Evolutionary conservation across 2,888 invertebrate species (phyloP), one percentile per base, ranked within the genome.

Genomic region (Lasioglossum marginatum): DNA sequence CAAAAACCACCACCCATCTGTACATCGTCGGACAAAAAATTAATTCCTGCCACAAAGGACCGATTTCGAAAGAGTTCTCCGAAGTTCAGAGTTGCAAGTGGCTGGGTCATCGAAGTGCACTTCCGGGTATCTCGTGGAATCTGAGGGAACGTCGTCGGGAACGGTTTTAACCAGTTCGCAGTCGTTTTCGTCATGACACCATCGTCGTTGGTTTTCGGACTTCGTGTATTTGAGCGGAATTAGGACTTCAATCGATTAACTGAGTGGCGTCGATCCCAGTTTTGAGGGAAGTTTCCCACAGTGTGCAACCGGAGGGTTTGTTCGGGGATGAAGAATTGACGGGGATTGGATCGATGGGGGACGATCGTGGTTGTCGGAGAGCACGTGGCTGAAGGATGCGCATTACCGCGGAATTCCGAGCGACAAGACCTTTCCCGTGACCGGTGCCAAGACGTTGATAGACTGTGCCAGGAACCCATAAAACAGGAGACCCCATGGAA

Each of bases 331-430:
- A 66, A 37, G 10, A 34, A 66, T 66, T 34, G 34, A 19, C 31
- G 3, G 34, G 34, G 34, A 6, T 27, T 63, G 63, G 16, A 63
- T 31, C 63, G 66, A 23, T 66, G 34, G 66, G 5, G 23, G 66
- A 70, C 37, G 70, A 14, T 40, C 10, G 4, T 23, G 40, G 37
- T 10, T 34, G 37, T 10, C 19, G 12, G n/a, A 6, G 40, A 19
- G 8, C 70, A 52, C 75, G 83, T 63, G 84, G 37, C 75, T 66
- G 85, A 83, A 52, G 71, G 37, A 83, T 85, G 84, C 52, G 79
- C 83, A 48, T 43, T 57, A 31, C 63, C 63, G 37, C 52, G 78
- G 72, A 45, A 37, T 72, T 57, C 31, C 45, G 4, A 14, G 48
- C 19, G 34, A 34, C 43, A n/a, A 74, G 23, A 76, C 16, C n/a